A percentile compares a stretch with the other conserved stretches of the same genome.
phyloP scores from a whole-genome alignment of 2,113 vertebrate genomes.

The Rhea americana region DNA sequence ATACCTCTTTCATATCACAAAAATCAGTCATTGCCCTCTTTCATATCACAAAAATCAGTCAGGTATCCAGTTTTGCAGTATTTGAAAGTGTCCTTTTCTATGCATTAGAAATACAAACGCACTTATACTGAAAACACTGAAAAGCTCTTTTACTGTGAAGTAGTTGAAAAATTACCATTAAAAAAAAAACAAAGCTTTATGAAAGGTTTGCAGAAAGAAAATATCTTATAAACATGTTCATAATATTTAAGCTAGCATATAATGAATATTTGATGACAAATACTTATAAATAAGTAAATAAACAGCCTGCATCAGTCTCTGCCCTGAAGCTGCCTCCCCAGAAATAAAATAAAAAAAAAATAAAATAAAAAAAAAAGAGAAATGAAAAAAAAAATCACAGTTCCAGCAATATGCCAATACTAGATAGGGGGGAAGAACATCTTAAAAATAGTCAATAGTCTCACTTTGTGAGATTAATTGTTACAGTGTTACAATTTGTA shows the following conservation, averaged over 20 bases:
- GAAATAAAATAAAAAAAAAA: not conserved
- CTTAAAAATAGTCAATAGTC: not conserved
- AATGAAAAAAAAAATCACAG: not conserved
- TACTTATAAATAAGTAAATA: not conserved
- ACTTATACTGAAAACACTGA: not conserved
- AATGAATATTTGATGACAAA: not conserved
- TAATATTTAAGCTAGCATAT: not conserved
- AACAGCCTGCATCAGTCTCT: not conserved
- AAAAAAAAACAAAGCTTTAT: constrained; percentile 24
- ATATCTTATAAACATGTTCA: not conserved
- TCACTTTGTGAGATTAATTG: not conserved
- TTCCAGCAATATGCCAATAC: not conserved
- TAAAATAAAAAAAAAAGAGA: not conserved
- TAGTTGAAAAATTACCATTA: not conserved
- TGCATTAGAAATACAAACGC: not conserved
- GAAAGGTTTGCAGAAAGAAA: constrained; percentile 1
- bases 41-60: not conserved
- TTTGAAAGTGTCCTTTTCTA: not conserved
- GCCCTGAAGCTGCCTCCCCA: not conserved
- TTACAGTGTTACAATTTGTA: not conserved
- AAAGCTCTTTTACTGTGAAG: not conserved
- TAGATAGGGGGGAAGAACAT: not conserved
- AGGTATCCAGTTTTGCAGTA: not conserved
- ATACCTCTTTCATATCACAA: not conserved
- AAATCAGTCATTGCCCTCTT: not conserved